Conservation (phyloP, 1,140 invertebrate genomes). For the Tetramorium alpestre region DNA sequence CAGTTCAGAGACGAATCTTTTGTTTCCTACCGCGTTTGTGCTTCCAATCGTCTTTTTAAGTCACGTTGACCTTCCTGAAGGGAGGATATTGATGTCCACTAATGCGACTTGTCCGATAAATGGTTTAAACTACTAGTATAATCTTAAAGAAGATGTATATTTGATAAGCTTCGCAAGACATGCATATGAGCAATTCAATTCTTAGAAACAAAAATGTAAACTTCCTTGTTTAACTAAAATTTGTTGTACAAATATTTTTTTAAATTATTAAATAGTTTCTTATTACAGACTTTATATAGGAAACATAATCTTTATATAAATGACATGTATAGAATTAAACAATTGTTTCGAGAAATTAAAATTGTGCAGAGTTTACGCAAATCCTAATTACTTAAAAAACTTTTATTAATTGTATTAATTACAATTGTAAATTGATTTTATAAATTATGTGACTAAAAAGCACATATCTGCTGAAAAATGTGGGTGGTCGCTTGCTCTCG, state of each 20-base stretch:
- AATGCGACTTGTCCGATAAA: constrained; percentile 17
- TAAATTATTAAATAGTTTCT: background rate
- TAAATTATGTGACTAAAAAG: background rate
- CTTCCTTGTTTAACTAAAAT: background rate
- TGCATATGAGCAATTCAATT: background rate
- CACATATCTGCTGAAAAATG: constrained; percentile 39
- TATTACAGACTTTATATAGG: background rate
- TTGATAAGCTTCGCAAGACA: background rate
- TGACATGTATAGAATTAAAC: background rate
- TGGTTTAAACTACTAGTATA: background rate
- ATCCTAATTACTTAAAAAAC: background rate
- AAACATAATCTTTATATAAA: background rate
- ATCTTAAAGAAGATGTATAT: background rate
- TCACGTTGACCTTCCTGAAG: constrained; percentile 68
- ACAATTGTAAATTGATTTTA: background rate
- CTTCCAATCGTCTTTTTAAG: constrained; percentile 75
- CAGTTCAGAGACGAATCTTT: constrained; percentile 76
- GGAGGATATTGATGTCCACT: constrained; percentile 31
- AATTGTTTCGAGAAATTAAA: background rate
- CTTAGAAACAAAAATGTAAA: background rate
- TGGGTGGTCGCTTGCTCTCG: constrained; percentile 48
- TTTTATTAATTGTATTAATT: background rate
- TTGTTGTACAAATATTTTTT: background rate
- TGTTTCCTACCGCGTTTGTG: constrained; percentile 73
- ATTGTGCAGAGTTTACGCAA: background rate